Conservation (phyloP, 2,113 vertebrate genomes). For the Spea bombifrons region DNA sequence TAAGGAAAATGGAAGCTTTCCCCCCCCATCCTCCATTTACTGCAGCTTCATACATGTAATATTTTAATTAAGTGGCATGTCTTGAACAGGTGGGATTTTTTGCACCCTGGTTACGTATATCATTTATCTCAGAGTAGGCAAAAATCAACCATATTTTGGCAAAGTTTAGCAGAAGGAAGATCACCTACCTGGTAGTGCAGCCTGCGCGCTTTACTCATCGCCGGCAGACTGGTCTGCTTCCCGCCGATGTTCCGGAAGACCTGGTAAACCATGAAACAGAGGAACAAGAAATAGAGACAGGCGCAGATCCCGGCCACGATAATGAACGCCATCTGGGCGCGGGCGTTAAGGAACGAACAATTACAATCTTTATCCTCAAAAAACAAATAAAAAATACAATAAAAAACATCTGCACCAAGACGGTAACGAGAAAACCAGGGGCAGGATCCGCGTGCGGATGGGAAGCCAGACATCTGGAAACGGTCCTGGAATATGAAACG, state of each 20-base stretch:
- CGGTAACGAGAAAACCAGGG: too few relatives aligned
- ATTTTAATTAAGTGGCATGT: too few relatives aligned
- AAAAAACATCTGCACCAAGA: too few relatives aligned
- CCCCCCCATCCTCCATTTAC: too few relatives aligned
- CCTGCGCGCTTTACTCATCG: slow-evolving; percentile 89
- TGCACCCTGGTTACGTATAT: too few relatives aligned
- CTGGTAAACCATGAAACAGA: slow-evolving; percentile 98
- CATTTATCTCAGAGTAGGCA: too few relatives aligned
- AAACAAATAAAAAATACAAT: background rate
- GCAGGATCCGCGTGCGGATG: too few relatives aligned
- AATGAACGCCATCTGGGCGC: slow-evolving; percentile 92
- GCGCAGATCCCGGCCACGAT: slow-evolving; percentile 94
- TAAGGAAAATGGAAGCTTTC: too few relatives aligned
- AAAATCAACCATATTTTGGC: background rate
- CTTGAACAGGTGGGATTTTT: too few relatives aligned
- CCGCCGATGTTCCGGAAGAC: slow-evolving; percentile 96
- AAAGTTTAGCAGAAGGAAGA: background rate
- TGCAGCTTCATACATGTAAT: too few relatives aligned
- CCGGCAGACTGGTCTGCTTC: slow-evolving; percentile 86
- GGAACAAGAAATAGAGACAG: slow-evolving; percentile 95
- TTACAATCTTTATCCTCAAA: background rate
- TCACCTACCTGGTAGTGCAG: slow-evolving; percentile 87
- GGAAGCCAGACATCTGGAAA: too few relatives aligned
- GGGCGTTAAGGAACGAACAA: slow-evolving; percentile 53
- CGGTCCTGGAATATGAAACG: too few relatives aligned